Evolutionary conservation across 2,888 invertebrate genomes (phyloP).

Genomic region (Notodonta dromedarius): DNA sequence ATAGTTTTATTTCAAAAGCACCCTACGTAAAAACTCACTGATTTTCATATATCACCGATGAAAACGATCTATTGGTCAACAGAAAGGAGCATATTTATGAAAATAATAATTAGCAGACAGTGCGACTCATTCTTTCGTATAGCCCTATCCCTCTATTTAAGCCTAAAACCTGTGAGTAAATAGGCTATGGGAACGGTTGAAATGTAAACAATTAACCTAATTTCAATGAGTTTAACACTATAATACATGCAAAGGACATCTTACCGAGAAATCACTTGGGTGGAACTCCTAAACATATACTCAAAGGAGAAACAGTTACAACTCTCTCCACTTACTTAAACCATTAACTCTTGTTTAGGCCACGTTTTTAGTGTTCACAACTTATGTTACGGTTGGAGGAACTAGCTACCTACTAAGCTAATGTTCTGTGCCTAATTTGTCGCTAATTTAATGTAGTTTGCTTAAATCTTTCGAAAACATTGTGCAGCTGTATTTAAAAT

Average conservation of each 20-base stretch:
- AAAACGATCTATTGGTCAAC: no score
- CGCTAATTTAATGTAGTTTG: not conserved
- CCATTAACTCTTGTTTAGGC: slow-evolving; percentile 61
- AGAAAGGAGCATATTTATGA: no score
- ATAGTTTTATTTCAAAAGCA: no score
- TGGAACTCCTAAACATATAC: slow-evolving; percentile 57
- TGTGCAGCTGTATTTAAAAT: not conserved
- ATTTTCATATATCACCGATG: no score
- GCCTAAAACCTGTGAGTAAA: no score
- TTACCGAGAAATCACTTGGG: slow-evolving; percentile 42
- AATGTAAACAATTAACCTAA: not conserved
- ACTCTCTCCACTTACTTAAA: slow-evolving; percentile 61
- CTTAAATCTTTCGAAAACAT: not conserved
- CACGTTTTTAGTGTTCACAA: slow-evolving; percentile 50
- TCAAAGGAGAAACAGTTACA: slow-evolving; percentile 60
- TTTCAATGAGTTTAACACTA: not conserved
- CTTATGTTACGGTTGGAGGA: slow-evolving; percentile 12
- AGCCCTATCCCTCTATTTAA: no score
- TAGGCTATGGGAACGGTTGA: no score
- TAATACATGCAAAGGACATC: slow-evolving; percentile 27
- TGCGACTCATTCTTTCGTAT: no score
- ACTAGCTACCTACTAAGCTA: slow-evolving; percentile 1
- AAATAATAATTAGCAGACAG: no score
- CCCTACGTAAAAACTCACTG: no score
- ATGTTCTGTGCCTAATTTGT: slow-evolving; percentile 3